phyloP scores from a whole-genome alignment of 1,140 invertebrate species.

The Drosophila athabasca region DNA sequence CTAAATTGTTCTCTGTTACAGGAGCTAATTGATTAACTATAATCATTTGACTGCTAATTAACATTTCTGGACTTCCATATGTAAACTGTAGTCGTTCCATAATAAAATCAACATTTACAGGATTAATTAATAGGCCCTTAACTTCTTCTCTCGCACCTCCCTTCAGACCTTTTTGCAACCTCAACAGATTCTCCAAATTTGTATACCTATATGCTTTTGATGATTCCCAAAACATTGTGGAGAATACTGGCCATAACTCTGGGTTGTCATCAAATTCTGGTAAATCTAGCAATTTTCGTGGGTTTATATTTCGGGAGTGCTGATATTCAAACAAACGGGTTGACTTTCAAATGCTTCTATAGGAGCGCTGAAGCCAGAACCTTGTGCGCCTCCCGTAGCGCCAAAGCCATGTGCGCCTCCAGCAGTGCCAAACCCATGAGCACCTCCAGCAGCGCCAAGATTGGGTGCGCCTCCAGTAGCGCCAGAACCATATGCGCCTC shows the following conservation, averaged over 20 bases:
- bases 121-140: too few species aligned
- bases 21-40: too few species aligned
- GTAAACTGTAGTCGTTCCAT: too few species aligned
- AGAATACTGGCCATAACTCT: conserved; percentile 4
- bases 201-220: conserved; percentile 4
- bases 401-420: not conserved
- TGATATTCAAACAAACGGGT: too few species aligned
- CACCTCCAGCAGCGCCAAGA: too few species aligned
- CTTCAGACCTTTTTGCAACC: conserved; percentile 8
- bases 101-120: too few species aligned
- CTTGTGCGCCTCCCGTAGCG: not conserved
- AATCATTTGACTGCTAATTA: too few species aligned
- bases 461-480: not conserved
- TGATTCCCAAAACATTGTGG: conserved; percentile 11
- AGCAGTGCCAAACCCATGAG: not conserved
- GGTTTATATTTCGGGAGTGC: not conserved
- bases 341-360: too few species aligned
- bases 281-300: not conserved
- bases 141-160: not conserved
- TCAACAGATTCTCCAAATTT: conserved; percentile 7
- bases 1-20: too few species aligned
- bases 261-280: conserved; percentile 8
- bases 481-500: too few species aligned
- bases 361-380: not conserved
- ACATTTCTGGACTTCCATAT: too few species aligned